Base-by-base conservation (phyloP, 1,140 invertebrate species). In the Magallana gigas region DNA sequence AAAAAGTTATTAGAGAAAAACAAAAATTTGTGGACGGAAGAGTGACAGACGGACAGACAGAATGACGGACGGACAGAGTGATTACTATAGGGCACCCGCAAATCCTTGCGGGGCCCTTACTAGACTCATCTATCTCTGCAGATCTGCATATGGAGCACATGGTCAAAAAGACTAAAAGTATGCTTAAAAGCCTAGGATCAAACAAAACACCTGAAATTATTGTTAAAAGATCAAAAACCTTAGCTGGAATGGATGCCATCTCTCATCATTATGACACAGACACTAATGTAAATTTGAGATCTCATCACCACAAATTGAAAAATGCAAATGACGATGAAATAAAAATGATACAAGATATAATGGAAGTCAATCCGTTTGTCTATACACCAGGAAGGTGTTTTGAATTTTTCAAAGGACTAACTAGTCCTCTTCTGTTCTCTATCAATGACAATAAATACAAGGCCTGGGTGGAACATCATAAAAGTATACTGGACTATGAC, bases 101-200 rank as follows among this genome's bases (percentile, higher is more conserved):
- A 23, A 23, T 23, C 23, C 23, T 23, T 23, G 23, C 23, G 23
- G 23, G 23, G 23, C 23, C 23, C 23, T 23, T 23, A 23, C 23
- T 23, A 23, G 23, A 85, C 18, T n/a, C 11, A 57, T 9, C 64
- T 58, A 56, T 71, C 14, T 23, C 85, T 71, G 62, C 85, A 56
- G 85, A 85, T 57, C 85, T 68, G 6, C 85, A 85, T 9, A 71
- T 71, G 29, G 85, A 85, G 62, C 62, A 85, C 56, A 29, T 56
- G n/a, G 36, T 71, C 5, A 11, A 29, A n/a, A 85, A 85, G 36
- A 57, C 56, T 0, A 85, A 85, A 29, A 14, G 16, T 56, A 36
- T 85, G 29, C 56, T 85, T 18, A 85, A 85, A 76, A 60, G 18
- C n/a, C 56, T 5, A 56, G 48, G 85, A 56, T 62, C 4, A 14